These are phyloP conservation scores for Akabosia matsudoensis DNA, from an alignment of 1,140 invertebrate genomes.

Conservation along the genomic window DNA sequence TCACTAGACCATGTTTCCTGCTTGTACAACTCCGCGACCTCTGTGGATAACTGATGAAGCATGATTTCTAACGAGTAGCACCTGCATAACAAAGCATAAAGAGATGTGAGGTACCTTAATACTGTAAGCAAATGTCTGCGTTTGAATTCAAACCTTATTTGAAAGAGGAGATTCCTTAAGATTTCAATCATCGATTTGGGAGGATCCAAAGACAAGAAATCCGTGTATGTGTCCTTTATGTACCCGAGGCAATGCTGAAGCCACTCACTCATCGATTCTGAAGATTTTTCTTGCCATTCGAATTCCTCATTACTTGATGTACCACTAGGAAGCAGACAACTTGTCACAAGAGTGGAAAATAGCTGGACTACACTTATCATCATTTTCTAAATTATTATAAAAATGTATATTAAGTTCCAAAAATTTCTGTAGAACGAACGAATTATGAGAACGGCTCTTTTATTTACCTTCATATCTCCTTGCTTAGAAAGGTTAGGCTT, in stretches of 20 bases:
- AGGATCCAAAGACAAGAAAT: conserved; percentile 70
- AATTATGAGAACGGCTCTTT: too few species aligned
- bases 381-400: conserved; percentile 56
- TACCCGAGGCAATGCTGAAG: conserved; percentile 73
- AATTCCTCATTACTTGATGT: conserved; percentile 23
- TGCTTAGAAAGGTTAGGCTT: conserved; percentile 68
- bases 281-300: conserved; percentile 36
- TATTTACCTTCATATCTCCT: conserved; percentile 68
- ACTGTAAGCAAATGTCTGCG: not conserved
- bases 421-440: conserved; percentile 30
- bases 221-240: conserved; percentile 65
- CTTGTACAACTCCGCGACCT: conserved; percentile 70
- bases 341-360: conserved; percentile 59
- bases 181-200: conserved; percentile 76
- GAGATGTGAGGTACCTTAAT: not conserved
- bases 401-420: conserved; percentile 2
- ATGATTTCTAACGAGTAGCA: conserved; percentile 80
- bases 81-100: conserved; percentile 50
- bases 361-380: conserved; percentile 64
- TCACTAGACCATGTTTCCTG: conserved; percentile 86
- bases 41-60: conserved; percentile 76
- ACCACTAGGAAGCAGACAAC: conserved; percentile 29
- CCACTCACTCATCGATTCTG: conserved; percentile 59
- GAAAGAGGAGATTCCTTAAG: conserved; percentile 77
- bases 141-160: conserved; percentile 61